Evolutionary conservation across 2,888 invertebrate species (phyloP), one percentile per base, ranked within the genome.

Genomic region (Agelastica alni): DNA sequence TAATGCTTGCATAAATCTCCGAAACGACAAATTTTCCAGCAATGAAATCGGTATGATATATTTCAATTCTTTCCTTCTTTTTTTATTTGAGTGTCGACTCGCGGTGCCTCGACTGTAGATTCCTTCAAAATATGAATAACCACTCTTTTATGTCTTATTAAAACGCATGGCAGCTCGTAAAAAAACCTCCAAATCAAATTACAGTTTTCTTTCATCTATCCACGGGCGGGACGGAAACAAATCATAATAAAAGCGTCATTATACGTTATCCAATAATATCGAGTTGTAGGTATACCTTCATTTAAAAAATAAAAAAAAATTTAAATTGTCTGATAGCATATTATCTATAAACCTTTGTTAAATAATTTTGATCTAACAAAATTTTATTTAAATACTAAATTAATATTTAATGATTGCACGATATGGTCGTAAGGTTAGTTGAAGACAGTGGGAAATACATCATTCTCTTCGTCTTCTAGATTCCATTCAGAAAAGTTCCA

Each of bases 231-330:
- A 54, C 59, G 60, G 60, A 61, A 65, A 63, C 65, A 66, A 66
- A 65, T 66, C 62, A 63, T 64, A 63, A 66, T 66, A 66, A 66
- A 64, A 65, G 61, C 60, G 59, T 64, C 64, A 62, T 66, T 64
- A 65, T 57, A 51, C 55, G 51, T n/a, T n/a, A n/a, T n/a, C n/a
- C 58, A 58, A 56, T 59, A 60, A 64, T 62, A 62, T 61, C 60
- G 60, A 61, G 57, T 60, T 62, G 56, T 42, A 59, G 53, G 51
- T 48, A 14, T 34, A 34, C 34, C 14, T n/a, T n/a, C 34, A 13
- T 14, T 34, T 6, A 16, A 34, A 34, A 34, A 34, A 9, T 34
- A 9, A n/a, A 14, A n/a, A n/a, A n/a, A n/a, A n/a, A n/a, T n/a
- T n/a, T n/a, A n/a, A n/a, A n/a, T n/a, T n/a, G n/a, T n/a, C n/a